Evolutionary conservation across 2,888 invertebrate species (phyloP).

Genomic region (Meliscaeva auricollis): DNA sequence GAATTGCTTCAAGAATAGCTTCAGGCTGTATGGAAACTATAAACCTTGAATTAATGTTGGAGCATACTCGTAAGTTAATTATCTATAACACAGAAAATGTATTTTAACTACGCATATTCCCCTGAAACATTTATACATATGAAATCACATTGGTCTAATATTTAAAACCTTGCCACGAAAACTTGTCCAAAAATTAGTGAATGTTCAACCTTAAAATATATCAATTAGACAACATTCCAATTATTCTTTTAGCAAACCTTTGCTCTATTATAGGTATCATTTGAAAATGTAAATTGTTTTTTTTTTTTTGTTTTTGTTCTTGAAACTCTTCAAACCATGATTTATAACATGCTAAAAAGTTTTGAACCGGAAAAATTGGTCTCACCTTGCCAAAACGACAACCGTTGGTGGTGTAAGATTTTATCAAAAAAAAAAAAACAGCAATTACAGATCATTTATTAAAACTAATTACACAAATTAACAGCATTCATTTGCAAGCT

Average conservation of each 20-base stretch:
- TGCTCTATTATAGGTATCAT: background rate
- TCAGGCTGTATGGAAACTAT: too few relatives aligned
- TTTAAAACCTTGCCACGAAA: background rate
- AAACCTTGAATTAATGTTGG: too few relatives aligned
- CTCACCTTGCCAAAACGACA: constrained; percentile 47
- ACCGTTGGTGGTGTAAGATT: constrained; percentile 13
- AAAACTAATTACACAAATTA: constrained; percentile 49
- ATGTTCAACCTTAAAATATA: background rate
- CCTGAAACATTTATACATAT: too few relatives aligned
- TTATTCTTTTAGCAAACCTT: background rate
- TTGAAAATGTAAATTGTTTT: constrained; percentile 5
- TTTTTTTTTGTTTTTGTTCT: constrained; percentile 8
- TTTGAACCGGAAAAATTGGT: constrained; percentile 51
- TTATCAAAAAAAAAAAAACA: constrained; percentile 26
- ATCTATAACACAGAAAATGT: too few relatives aligned
- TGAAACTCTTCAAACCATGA: constrained; percentile 12
- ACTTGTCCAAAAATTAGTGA: background rate
- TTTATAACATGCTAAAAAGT: constrained; percentile 8
- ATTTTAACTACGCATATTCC: too few relatives aligned
- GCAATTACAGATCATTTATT: constrained; percentile 62
- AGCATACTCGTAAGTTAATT: too few relatives aligned
- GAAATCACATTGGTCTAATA: too few relatives aligned
- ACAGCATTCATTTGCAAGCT: constrained; percentile 40
- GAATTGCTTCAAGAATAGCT: too few relatives aligned
- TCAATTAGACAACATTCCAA: constrained; percentile 7